These are phyloP conservation scores for Hemaris fuciformis DNA, from an alignment of 2,888 invertebrate genomes.

Conservation along the genomic window DNA sequence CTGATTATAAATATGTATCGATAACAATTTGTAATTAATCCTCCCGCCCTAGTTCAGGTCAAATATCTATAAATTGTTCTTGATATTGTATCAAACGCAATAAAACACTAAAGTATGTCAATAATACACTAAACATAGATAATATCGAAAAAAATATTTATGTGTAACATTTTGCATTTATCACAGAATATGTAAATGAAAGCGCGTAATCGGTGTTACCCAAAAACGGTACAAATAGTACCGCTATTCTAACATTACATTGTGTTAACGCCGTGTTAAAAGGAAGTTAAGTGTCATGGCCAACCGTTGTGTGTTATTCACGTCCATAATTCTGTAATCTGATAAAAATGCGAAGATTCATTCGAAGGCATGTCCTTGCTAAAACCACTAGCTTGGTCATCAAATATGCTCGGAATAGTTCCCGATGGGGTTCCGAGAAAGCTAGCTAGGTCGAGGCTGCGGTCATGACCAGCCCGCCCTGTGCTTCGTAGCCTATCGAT, in stretches of 20 bases:
- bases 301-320: not conserved
- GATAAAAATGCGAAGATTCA: not conserved
- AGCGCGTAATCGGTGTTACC: slow-evolving; percentile 1
- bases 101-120: not conserved
- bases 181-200: slow-evolving; percentile 8
- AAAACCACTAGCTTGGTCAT: not conserved
- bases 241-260: slow-evolving; percentile 8
- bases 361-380: not conserved
- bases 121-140: not conserved
- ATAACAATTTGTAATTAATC: not conserved
- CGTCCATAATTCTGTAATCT: not conserved
- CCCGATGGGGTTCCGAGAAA: not conserved
- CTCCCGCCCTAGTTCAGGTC: not conserved
- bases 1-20: too few relatives aligned
- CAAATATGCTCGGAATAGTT: not conserved
- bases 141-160: not conserved
- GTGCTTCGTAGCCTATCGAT: not conserved
- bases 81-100: not conserved
- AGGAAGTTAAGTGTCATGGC: not conserved
- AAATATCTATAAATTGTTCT: not conserved
- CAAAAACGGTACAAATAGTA: slow-evolving; percentile 9
- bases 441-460: not conserved
- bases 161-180: slow-evolving; percentile 1
- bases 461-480: not conserved
- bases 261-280: not conserved